Base-by-base conservation (phyloP, 2,888 invertebrate genomes). In the Trichogramma dendrolimi region DNA sequence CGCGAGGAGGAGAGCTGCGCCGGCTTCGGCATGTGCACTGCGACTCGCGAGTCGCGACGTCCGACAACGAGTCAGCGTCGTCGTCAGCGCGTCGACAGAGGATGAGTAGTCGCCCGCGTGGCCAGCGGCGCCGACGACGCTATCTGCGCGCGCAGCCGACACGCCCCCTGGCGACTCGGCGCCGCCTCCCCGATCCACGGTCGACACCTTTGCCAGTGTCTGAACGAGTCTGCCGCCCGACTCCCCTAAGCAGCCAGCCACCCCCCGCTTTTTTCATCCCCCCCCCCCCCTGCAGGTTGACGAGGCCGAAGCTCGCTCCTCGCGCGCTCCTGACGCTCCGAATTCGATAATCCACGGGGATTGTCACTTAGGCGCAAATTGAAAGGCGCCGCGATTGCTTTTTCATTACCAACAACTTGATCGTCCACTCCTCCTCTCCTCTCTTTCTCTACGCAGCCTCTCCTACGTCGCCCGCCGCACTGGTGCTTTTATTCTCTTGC, bases 211-310 rank as follows among this genome's bases (percentile, higher is more conserved):
- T 27, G 27, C 27, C 27, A 27, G 27, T 27, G 27, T 27, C 27
- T 49, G n/a, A 46, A 40, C 5, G 72, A 73, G 76, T 75, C 77
- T 75, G 76, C 72, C 74, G 73, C 72, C 75, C 75, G 74, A 75
- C 76, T 6, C 10, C 41, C 39, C 49, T 58, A 53, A 52, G 51
- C 38, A 27, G 27, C 8, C 47, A 42, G 43, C 7, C 48, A 11
- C 67, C 69, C 65, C 66, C 67, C 56, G 60, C 60, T 60, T 58
- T 61, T 60, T 57, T 47, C 63, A 63, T 63, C 65, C 57, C 58
- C 27, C 51, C 48, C 61, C 27, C 63, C 51, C 61, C 53, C 51
- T 52, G 39, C 51, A 50, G 41, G 43, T 52, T 46, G 39, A 47
- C 41, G 61, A 49, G 64, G 57, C 56, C 44, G 60, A 53, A 63